Base-by-base conservation (phyloP, 2,797 vertebrate genomes). In the Cossypha polioptera region DNA sequence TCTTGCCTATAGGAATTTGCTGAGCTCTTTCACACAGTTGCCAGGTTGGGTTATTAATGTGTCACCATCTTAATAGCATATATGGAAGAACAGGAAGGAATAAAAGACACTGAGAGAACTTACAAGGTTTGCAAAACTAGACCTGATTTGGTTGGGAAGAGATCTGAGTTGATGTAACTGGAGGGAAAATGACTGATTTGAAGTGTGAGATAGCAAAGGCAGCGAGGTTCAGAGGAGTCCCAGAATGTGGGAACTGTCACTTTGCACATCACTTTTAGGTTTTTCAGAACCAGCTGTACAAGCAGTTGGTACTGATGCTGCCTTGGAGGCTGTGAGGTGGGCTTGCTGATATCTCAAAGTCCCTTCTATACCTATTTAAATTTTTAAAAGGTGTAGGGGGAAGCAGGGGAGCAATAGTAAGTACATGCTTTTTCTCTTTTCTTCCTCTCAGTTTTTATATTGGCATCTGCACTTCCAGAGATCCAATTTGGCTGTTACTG, bases 351-450 rank as follows among this genome's bases (percentile, higher is more conserved):
- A 43, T 4, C 31, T 69, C 43, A 2, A 29, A 43, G 12, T 73
- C 29, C 10, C 43, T 89, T 85, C 36, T 86, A 8, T 38, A 83
- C 4, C 15, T 55, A 8, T 59, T 73, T 48, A 29, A 76, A 53
- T 28, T 13, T 13, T 17, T 3, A 42, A 38, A 48, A 29, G 1
- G 2, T 2, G 3, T 13, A 25, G 10, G 8, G 17, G 5, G 7
- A 43, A 31, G 24, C 5, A 6, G 7, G 6, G 22, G 6, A 78
- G 24, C 61, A 88, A 9, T 42, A 57, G 58, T 51, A 45, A 48
- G 65, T 72, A 35, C 8, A 9, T 67, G 22, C 16, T 40, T 68
- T 65, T 58, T 58, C 21, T 63, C 85, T 10, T 40, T 63, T 45
- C 51, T 53, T 8, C 29, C 16, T 51, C 16, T 11, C 14, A 10